Base-by-base conservation (phyloP, 2,113 vertebrate genomes). In the Dicerorhinus sumatrensis region DNA sequence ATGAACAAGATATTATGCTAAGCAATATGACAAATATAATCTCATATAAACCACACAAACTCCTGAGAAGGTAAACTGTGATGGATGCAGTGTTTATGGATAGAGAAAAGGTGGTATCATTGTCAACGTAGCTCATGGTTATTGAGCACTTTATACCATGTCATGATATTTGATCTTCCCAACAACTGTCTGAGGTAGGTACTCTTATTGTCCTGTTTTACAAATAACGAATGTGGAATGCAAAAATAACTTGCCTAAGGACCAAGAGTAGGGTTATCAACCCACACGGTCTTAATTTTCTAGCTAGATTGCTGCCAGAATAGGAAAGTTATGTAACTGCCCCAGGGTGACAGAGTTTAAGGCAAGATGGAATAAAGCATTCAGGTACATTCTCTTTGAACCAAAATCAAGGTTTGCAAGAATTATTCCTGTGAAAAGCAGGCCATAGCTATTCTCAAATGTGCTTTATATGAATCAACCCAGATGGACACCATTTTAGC, bases 371-470 rank as follows among this genome's bases (percentile, higher is more conserved):
- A 89, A 69, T 63, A 39, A 92, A 82, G 58, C 69, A 70, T 82
- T 97, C 86, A 84, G 81, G 94, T 48, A 93, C 96, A 94, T 97
- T 97, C 95, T 97, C 88, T 89, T 51, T 97, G 94, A 98, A 97
- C 97, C 86, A 27, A 91, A 96, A 97, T 98, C 92, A 97, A 77
- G 82, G 96, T 60, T 95, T 98, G 72, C 87, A 91, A 79, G 96
- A 92, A 82, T 85, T 56, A 29, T 79, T 76, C 36, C 67, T 96
- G 96, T 91, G 89, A 96, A 96, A 83, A 97, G 69, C 91, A 96
- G 79, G 72, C 89, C 73, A 48, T 73, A 75, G 69, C 79, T 77
- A 62, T 96, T 63, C 76, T 97, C 94, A 98, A 98, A 96, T 97
- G 86, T 89, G 91, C 89, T 97, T 91, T 95, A 97, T 96, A 80